Base-by-base conservation (phyloP, 2,888 invertebrate species). In the Ypsolopha scabrella region DNA sequence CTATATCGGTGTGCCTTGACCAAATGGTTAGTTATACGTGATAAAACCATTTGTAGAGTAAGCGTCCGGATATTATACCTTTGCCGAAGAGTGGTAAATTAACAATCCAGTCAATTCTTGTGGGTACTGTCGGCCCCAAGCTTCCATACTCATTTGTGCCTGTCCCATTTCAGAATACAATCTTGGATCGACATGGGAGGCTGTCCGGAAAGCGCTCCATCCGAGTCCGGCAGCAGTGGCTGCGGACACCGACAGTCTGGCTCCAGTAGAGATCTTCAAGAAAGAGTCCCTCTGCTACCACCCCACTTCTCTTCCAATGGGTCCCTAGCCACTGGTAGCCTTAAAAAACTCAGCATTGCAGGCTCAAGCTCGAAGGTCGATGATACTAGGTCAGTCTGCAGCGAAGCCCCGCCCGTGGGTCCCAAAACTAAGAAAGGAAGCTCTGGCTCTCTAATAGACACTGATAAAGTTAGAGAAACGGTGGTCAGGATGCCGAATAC, bases 291-390 rank as follows among this genome's bases (percentile, higher is more conserved):
- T 0, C 64, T 87, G 1, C 61, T 87, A 9, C 81, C 82, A 0
- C 76, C 85, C 1, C 81, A 83, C 55, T 81, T 80, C 1, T 76
- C 86, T 0, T 87, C 87, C 11, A 87, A 80, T 54, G 85, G 87
- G 33, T 86, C 86, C 1, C 63, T 87, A 0, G 70, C 83, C 9
- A 79, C 80, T 0, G 75, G 80, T 37, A 86, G 86, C 59, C 63
- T 86, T 4, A 80, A 79, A 52, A 82, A 83, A 54, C 77, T 82
- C 57, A 78, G 72, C 41, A 62, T 70, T 1, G 78, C 76, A 0
- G 70, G 81, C 8, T 76, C 80, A 4, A 75, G 71, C 55, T 75
- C 76, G 0, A 75, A 71, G 56, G 65, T 65, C 0, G 85, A 85
- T 41, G 85, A 85, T 53, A 75, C 69, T 52, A 74, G 82, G 54